phyloP scores from a whole-genome alignment of 2,797 vertebrate species.

The Cyprinella venusta region DNA sequence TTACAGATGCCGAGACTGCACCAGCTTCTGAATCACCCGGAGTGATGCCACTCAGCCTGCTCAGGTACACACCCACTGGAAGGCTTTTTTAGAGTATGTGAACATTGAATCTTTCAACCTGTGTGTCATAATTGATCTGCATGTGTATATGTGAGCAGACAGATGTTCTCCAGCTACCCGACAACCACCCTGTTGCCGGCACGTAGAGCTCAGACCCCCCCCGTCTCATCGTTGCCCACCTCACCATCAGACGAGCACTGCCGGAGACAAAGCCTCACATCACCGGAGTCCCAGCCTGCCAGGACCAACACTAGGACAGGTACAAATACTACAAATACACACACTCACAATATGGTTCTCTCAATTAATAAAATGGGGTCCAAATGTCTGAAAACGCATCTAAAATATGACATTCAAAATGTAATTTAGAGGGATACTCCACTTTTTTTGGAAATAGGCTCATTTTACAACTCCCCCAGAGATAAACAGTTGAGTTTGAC shows the following conservation, averaged over 20 bases:
- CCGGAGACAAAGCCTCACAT: conserved; percentile 93
- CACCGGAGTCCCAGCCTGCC: conserved; percentile 90
- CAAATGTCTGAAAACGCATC: neutral
- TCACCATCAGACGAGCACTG: conserved; percentile 96
- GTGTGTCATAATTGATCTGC: neutral
- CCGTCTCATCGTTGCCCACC: conserved; percentile 92
- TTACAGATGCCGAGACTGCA: conserved; percentile 94
- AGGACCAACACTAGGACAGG: conserved; percentile 90
- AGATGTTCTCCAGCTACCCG: conserved; percentile 99
- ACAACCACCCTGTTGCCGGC: conserved; percentile 91
- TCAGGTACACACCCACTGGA: conserved; percentile 79
- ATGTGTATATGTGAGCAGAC: conserved; percentile 75
- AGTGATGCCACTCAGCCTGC: conserved; percentile 96
- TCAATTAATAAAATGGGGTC: neutral
- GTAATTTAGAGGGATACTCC: too few relatives aligned
- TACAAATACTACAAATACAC: conserved; percentile 34
- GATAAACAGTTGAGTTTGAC: too few relatives aligned
- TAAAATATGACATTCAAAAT: neutral
- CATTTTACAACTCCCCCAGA: too few relatives aligned
- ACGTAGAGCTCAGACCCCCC: conserved; percentile 94
- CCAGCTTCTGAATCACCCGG: conserved; percentile 95
- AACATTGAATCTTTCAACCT: neutral
- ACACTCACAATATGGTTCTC: neutral
- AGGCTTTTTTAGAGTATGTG: conserved; percentile 37
- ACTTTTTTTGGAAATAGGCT: too few relatives aligned